Percentiles rank a stretch among this genome's conserved stretches.
These are phyloP conservation scores for Gymnocheta viridis DNA, from an alignment of 2,888 invertebrate species.

Conservation along the genomic window DNA sequence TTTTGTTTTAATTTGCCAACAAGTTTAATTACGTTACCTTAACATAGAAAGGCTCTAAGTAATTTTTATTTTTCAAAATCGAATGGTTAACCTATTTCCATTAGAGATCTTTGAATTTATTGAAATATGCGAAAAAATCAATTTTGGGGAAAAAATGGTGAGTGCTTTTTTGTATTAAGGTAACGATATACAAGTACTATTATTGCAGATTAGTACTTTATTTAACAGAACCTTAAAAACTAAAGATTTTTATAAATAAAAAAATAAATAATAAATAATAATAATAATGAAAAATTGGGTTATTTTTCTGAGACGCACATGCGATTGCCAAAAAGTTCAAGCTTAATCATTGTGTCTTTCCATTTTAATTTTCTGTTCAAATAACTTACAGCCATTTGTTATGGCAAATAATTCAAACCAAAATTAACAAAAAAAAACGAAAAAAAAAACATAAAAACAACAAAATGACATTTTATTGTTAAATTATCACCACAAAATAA, in stretches of 20 bases:
- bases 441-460: too few relatives aligned
- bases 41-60: too few relatives aligned
- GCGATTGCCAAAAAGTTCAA: conserved; percentile 57
- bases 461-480: conserved; percentile 31
- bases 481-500: conserved; percentile 19
- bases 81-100: too few relatives aligned
- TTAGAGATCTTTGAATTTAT: too few relatives aligned
- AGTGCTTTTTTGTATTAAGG: too few relatives aligned
- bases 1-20: neutral
- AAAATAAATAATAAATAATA: neutral
- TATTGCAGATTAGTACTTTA: neutral
- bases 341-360: conserved; percentile 35
- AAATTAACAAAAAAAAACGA: neutral
- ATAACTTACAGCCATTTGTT: conserved; percentile 2
- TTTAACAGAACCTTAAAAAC: neutral
- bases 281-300: conserved; percentile 43
- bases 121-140: too few relatives aligned
- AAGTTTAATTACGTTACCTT: too few relatives aligned
- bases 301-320: conserved; percentile 26
- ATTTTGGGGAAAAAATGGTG: too few relatives aligned
- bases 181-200: neutral
- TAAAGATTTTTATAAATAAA: neutral
- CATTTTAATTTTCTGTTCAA: neutral
- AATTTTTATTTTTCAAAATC: too few relatives aligned
- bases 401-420: conserved; percentile 18